Evolutionary conservation across 2,113 vertebrate genomes (phyloP).

Genomic region (Conger conger): DNA sequence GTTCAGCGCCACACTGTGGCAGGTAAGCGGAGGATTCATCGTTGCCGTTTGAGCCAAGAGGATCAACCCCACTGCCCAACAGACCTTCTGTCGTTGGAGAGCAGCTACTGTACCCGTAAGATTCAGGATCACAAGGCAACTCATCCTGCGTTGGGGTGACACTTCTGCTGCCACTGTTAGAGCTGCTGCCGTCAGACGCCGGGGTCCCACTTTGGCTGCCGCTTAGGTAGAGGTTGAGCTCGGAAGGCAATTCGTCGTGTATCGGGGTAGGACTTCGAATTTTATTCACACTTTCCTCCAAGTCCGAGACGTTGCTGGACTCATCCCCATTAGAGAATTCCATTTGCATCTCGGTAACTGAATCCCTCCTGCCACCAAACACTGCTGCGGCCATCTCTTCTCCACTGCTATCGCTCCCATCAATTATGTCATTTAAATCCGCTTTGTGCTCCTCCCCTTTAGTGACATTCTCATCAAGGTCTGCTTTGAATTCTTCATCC

Average conservation of each 20-base stretch:
- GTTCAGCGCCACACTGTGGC: background rate
- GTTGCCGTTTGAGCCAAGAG: background rate
- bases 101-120: background rate
- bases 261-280: slow-evolving; percentile 45
- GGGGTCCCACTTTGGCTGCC: background rate
- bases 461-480: background rate
- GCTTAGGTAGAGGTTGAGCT: background rate
- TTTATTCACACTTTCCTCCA: slow-evolving; percentile 17
- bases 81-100: background rate
- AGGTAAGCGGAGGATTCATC: background rate
- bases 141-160: slow-evolving; percentile 39
- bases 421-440: background rate
- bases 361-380: background rate
- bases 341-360: background rate
- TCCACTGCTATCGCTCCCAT: background rate
- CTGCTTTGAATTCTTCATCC: background rate
- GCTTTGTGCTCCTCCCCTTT: slow-evolving; percentile 26
- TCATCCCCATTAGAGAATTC: slow-evolving; percentile 12
- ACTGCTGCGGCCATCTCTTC: background rate
- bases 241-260: slow-evolving; percentile 41
- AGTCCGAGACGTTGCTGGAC: background rate
- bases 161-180: slow-evolving; percentile 17
- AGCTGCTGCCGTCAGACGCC: slow-evolving; percentile 6
- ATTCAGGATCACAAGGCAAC: slow-evolving; percentile 18
- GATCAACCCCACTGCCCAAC: background rate